Percentiles rank a stretch among this genome's conserved stretches.
Evolutionary conservation across 2,113 vertebrate species (phyloP).

Genomic region (Bufo gargarizans): DNA sequence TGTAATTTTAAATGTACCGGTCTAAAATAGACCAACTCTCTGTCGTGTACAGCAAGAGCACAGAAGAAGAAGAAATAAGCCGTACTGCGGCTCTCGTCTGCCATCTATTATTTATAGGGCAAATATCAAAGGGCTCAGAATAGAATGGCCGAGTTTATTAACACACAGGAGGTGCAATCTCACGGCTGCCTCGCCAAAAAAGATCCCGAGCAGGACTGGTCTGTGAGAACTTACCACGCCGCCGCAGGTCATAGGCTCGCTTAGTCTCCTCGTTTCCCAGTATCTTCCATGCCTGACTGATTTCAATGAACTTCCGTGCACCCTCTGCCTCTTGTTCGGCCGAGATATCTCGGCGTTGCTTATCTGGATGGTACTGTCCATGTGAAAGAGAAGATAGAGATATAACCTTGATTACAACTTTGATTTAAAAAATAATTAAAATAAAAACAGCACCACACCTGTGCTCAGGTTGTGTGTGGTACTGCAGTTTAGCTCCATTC

Average conservation of each 20-base stretch:
- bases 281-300: slow-evolving; percentile 88
- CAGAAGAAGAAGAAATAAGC: too few relatives aligned
- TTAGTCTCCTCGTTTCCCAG: slow-evolving; percentile 84
- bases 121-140: background rate
- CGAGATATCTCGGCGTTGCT: slow-evolving; percentile 76
- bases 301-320: slow-evolving; percentile 82
- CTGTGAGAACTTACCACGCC: slow-evolving; percentile 76
- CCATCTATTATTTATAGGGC: slow-evolving; percentile 6
- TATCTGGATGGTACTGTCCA: slow-evolving; percentile 88
- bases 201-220: slow-evolving; percentile 61
- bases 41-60: background rate
- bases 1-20: background rate
- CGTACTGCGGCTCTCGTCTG: background rate
- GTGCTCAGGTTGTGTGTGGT: too few relatives aligned
- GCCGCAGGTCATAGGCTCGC: slow-evolving; percentile 84
- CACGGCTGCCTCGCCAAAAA: background rate
- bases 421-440: background rate
- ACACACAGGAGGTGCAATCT: background rate
- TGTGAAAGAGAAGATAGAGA: slow-evolving; percentile 50
- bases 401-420: background rate
- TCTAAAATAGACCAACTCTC: slow-evolving; percentile 10
- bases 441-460: too few relatives aligned
- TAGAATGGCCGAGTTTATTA: background rate
- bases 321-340: slow-evolving; percentile 71
- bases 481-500: too few relatives aligned